phyloP scores from a whole-genome alignment of 2,113 vertebrate genomes.

The Alces alces region DNA sequence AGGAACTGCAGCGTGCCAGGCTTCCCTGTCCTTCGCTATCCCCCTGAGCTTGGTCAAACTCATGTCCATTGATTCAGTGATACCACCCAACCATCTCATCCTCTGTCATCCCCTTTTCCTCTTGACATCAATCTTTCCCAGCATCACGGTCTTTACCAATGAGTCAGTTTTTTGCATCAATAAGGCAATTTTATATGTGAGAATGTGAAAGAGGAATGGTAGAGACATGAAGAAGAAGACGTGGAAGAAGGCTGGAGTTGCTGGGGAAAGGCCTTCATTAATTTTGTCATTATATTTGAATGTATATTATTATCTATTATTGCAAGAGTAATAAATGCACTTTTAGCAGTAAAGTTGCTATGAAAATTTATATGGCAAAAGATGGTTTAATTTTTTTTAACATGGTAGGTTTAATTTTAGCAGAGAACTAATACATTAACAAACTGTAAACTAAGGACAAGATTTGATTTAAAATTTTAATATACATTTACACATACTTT shows the following conservation, averaged over 20 bases:
- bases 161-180: background rate
- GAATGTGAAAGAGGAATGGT: background rate
- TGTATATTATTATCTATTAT: background rate
- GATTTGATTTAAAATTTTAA: background rate
- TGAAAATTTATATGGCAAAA: background rate
- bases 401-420: background rate
- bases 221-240: background rate
- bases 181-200: background rate
- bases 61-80: background rate
- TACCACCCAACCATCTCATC: background rate
- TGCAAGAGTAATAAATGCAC: background rate
- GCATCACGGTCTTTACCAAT: background rate
- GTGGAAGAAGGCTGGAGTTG: background rate
- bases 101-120: background rate
- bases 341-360: background rate
- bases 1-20: background rate
- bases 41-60: background rate
- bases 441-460: background rate
- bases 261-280: background rate
- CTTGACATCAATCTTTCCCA: background rate
- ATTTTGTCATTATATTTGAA: background rate
- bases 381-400: background rate
- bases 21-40: background rate
- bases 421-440: background rate
- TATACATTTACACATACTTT: background rate